Evolutionary conservation across 2,113 vertebrate species (phyloP).

Genomic region (Tapirus terrestris): DNA sequence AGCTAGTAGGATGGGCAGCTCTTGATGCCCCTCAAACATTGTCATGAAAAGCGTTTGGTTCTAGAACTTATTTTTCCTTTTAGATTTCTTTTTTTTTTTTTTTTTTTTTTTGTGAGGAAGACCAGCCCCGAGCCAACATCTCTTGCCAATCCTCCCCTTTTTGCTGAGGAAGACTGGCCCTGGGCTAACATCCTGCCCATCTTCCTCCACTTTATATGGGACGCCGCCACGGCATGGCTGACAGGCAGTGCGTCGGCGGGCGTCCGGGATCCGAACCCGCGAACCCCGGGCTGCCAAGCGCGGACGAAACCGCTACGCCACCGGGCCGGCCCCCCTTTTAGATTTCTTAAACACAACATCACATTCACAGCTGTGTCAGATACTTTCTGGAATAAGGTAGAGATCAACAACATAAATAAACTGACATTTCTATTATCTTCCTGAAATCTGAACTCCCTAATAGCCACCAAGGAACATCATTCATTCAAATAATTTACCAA

Average conservation of each 20-base stretch:
- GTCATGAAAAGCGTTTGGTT: neutral
- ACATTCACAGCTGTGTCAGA: neutral
- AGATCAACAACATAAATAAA: slow-evolving; percentile 4
- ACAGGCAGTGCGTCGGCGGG: too few relatives aligned
- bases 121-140: too few relatives aligned
- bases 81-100: neutral
- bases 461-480: neutral
- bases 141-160: too few relatives aligned
- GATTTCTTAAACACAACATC: neutral
- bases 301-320: too few relatives aligned
- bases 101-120: too few relatives aligned
- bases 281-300: too few relatives aligned
- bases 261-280: too few relatives aligned
- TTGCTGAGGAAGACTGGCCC: too few relatives aligned
- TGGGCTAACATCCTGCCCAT: too few relatives aligned
- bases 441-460: neutral
- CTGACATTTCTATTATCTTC: neutral
- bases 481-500: neutral
- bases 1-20: neutral
- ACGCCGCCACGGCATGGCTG: too few relatives aligned
- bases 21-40: neutral
- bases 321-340: neutral
- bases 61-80: neutral
- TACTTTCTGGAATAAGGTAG: neutral
- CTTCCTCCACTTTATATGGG: too few relatives aligned